Evolutionary conservation across 2,797 vertebrate species (phyloP).

Genomic region (Semaprochilodus insignis): DNA sequence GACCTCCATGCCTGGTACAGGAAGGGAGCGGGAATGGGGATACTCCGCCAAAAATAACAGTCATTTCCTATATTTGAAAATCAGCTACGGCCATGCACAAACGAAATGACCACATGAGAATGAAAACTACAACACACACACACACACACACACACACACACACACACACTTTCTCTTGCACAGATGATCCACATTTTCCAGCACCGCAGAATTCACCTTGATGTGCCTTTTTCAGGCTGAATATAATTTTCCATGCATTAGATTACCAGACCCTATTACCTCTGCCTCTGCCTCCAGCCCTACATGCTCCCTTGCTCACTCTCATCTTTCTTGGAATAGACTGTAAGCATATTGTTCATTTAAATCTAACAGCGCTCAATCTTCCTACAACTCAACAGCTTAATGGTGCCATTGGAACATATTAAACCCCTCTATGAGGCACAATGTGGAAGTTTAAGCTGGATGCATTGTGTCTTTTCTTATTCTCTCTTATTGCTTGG

Average conservation of each 20-base stretch:
- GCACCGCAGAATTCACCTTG: conserved; percentile 43
- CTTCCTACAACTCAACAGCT: conserved; percentile 51
- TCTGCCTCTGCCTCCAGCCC: conserved; percentile 31
- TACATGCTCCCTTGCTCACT: conserved; percentile 20
- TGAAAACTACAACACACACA: neutral
- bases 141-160: neutral
- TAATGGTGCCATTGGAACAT: conserved; percentile 51
- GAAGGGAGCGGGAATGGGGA: neutral
- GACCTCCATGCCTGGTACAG: conserved; percentile 51
- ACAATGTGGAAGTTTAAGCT: conserved; percentile 15
- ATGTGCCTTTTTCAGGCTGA: conserved; percentile 30
- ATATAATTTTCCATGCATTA: conserved; percentile 49
- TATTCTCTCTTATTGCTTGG: neutral
- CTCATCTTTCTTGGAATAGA: conserved; percentile 40
- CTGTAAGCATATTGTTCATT: conserved; percentile 54
- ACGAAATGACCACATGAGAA: neutral
- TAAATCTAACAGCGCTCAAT: conserved; percentile 59
- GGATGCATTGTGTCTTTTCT: conserved; percentile 5
- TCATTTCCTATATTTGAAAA: neutral
- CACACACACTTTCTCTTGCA: neutral
- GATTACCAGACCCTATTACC: conserved; percentile 48
- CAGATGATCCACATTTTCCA: conserved; percentile 31
- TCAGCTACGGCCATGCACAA: neutral
- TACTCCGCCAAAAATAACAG: neutral
- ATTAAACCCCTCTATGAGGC: conserved; percentile 41